Base-by-base conservation (phyloP, 2,888 invertebrate genomes). In the Lissonota sp. region DNA sequence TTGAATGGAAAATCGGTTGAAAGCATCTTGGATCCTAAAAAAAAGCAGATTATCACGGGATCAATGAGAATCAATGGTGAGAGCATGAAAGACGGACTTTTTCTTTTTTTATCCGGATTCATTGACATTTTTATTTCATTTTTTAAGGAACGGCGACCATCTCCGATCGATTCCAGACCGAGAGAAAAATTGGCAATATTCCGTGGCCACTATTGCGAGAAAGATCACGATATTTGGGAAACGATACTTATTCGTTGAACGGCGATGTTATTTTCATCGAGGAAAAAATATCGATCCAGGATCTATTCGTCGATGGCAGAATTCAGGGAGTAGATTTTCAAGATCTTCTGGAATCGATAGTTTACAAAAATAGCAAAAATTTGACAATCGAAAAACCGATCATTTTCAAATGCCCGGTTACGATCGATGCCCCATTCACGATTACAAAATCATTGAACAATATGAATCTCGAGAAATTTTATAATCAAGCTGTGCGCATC, bases 41-140 rank as follows among this genome's bases (percentile, higher is more conserved):
- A 81, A n/a, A 80, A 86, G 53, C 91, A 91, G 53, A 69, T 73
- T 12, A 7, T 91, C 4, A 70, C 73, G 1, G 90, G 90, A 10
- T 85, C 87, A 0, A 51, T 90, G 5, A 69, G 64, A 14, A 83
- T 90, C 14, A 86, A 86, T 44, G 91, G 90, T 87, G 78, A 26
- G 42, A 26, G 42, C 76, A 26, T 7, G 2, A 12, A 49, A 4
- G 55, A 40, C 0, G 6, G 14, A 42, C 49, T 64, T 26, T 74
- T 60, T 78, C 7, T 8, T 60, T 62, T 82, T 26, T 26, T n/a
- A n/a, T 26, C 26, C 3, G 26, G 26, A 26, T 26, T 10, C 1
- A 26, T 58, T 62, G 6, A 12, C 60, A 6, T 44, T 71, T 26
- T 26, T 64, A 5, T 44, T 71, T n/a, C n/a, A n/a, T n/a, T n/a